A percentile compares a stretch with the other conserved stretches of the same genome.
Conservation (phyloP, 2,888 invertebrate species). For the Polymixis flavicincta region DNA sequence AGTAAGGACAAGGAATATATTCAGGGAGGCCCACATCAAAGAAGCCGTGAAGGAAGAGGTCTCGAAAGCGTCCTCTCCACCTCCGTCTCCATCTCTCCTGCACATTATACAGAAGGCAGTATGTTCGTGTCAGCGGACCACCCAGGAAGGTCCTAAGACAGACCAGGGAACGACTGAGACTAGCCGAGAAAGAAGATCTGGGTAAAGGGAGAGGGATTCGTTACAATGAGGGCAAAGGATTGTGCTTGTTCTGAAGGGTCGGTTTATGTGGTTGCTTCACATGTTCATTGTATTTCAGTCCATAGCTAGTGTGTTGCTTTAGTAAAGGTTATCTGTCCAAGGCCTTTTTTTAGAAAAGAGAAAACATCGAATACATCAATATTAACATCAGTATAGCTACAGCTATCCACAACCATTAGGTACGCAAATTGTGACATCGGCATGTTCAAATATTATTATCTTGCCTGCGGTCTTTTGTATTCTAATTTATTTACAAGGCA, state of each 20-base stretch:
- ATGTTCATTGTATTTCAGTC: neutral
- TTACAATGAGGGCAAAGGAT: constrained; percentile 9
- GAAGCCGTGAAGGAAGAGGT: constrained; percentile 28
- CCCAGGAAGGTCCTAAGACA: constrained; percentile 13
- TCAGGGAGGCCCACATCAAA: constrained; percentile 44
- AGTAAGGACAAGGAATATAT: constrained; percentile 47
- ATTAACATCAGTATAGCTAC: neutral
- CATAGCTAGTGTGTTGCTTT: constrained; percentile 16
- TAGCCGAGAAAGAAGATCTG: constrained; percentile 23
- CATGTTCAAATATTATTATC: neutral
- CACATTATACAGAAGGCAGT: constrained; percentile 52
- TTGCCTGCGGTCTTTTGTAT: neutral
- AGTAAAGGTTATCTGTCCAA: neutral
- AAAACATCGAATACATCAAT: neutral
- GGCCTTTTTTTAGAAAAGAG: neutral
- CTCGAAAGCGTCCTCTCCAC: constrained; percentile 30
- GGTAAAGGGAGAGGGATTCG: constrained; percentile 38
- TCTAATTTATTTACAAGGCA: neutral
- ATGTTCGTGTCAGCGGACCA: constrained; percentile 49
- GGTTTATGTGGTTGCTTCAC: constrained; percentile 27
- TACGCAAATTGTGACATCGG: no score
- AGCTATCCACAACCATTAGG: no score
- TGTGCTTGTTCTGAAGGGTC: constrained; percentile 24
- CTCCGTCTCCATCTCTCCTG: constrained; percentile 48
- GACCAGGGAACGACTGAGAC: constrained; percentile 27